Evolutionary conservation across 2,113 vertebrate genomes (phyloP).

Genomic region (Plectropomus leopardus): DNA sequence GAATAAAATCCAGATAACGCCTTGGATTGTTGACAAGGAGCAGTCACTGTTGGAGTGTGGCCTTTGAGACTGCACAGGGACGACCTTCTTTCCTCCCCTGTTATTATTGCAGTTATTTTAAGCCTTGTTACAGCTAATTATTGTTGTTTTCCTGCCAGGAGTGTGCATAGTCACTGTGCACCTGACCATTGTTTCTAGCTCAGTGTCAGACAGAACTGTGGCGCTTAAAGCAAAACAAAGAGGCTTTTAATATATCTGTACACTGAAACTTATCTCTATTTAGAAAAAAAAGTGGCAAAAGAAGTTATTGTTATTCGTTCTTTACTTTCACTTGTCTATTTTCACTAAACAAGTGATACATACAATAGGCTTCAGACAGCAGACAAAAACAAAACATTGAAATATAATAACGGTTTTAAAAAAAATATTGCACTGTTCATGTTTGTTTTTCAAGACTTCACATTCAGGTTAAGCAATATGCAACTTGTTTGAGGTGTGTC

Average conservation of each 20-base stretch:
- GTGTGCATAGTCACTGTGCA: constrained; percentile 7
- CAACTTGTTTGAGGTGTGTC: not conserved
- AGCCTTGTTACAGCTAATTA: constrained; percentile 9
- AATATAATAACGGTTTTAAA: not conserved
- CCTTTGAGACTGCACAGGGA: constrained; percentile 10
- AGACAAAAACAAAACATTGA: not conserved
- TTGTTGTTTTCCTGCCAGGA: constrained; percentile 10
- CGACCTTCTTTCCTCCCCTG: not conserved
- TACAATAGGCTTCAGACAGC: not conserved
- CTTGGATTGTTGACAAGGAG: constrained; percentile 34
- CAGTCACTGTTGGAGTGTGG: constrained; percentile 19
- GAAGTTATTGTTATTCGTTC: not conserved
- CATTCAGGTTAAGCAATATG: not conserved
- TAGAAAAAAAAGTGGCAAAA: not conserved
- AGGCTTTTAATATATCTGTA: not conserved
- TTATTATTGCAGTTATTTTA: constrained; percentile 27
- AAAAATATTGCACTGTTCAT: not conserved
- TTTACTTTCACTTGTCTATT: not conserved
- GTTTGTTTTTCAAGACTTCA: not conserved
- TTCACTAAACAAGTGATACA: not conserved
- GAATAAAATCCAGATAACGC: constrained; percentile 30
- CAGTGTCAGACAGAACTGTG: not conserved
- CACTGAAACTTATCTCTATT: not conserved
- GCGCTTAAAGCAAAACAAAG: not conserved
- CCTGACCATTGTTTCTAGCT: not conserved